A percentile compares a stretch with the other conserved stretches of the same genome.
These are phyloP conservation scores for Molossus molossus DNA, from an alignment of 2,797 vertebrate genomes.

Conservation along the genomic window DNA sequence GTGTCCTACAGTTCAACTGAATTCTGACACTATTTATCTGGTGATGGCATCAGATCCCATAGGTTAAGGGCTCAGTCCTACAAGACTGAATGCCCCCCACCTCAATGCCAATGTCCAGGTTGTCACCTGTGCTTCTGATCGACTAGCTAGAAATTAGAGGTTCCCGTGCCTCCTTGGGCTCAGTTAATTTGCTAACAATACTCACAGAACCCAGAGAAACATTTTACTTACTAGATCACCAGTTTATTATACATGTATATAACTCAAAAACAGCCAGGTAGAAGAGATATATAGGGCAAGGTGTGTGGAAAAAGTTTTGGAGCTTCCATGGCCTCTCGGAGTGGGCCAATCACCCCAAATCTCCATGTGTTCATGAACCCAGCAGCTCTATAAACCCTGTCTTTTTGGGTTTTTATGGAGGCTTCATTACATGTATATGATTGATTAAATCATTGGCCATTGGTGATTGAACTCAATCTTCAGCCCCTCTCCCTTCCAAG, in stretches of 20 bases:
- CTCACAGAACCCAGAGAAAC: neutral
- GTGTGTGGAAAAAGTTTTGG: neutral
- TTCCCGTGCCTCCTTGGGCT: neutral
- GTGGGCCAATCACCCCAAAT: neutral
- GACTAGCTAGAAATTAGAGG: neutral
- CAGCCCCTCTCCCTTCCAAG: neutral
- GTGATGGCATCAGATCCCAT: neutral
- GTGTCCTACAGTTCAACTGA: neutral
- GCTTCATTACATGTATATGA: neutral
- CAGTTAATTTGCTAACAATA: neutral
- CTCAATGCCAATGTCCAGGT: neutral
- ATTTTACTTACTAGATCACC: neutral
- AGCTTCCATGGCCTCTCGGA: neutral
- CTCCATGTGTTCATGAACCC: neutral
- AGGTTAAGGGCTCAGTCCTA: neutral
- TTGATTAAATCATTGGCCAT: neutral
- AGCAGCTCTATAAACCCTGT: neutral
- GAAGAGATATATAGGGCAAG: neutral
- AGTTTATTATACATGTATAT: neutral
- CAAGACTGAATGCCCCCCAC: neutral
- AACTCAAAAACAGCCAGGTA: neutral
- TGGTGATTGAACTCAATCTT: neutral
- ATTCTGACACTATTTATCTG: neutral
- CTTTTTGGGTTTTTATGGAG: neutral
- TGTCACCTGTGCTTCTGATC: neutral